These are phyloP conservation scores for Hydrophis major DNA, from an alignment of 2,797 vertebrate species.

Conservation along the genomic window DNA sequence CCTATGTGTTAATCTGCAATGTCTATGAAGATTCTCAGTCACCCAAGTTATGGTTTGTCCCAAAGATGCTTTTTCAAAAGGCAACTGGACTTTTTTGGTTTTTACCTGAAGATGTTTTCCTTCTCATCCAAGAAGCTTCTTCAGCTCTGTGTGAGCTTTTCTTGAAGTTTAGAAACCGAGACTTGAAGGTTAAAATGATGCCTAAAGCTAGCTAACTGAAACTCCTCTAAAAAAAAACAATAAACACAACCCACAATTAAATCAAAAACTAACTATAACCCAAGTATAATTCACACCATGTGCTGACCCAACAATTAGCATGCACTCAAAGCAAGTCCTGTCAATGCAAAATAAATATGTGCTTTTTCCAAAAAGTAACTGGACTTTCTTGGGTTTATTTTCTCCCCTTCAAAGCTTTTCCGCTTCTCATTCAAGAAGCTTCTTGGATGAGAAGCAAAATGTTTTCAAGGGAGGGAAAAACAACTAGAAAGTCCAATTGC, in stretches of 20 bases:
- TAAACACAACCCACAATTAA: not conserved
- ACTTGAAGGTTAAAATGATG: not conserved
- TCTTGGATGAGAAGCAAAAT: not conserved
- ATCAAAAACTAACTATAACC: not conserved
- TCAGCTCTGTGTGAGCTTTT: too few relatives aligned
- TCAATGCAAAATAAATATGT: not conserved
- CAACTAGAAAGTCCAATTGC: not conserved
- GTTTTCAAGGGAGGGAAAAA: not conserved
- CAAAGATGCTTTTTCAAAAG: too few relatives aligned
- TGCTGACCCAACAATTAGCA: not conserved
- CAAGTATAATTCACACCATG: not conserved
- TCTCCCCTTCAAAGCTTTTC: not conserved
- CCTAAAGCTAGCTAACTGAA: not conserved
- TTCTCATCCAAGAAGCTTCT: too few relatives aligned
- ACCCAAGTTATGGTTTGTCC: too few relatives aligned
- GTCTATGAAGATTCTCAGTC: too few relatives aligned
- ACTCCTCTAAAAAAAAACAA: not conserved
- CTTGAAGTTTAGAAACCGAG: not conserved
- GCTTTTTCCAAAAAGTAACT: not conserved
- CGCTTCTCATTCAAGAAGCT: not conserved
- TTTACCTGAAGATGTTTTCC: too few relatives aligned
- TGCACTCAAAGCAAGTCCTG: not conserved
- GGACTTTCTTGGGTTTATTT: not conserved
- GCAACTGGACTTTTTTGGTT: too few relatives aligned
- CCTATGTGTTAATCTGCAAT: not conserved